Evolutionary conservation across 1,140 invertebrate species (phyloP), one percentile per base, ranked within the genome.

Genomic region (Drosophila neocordata): DNA sequence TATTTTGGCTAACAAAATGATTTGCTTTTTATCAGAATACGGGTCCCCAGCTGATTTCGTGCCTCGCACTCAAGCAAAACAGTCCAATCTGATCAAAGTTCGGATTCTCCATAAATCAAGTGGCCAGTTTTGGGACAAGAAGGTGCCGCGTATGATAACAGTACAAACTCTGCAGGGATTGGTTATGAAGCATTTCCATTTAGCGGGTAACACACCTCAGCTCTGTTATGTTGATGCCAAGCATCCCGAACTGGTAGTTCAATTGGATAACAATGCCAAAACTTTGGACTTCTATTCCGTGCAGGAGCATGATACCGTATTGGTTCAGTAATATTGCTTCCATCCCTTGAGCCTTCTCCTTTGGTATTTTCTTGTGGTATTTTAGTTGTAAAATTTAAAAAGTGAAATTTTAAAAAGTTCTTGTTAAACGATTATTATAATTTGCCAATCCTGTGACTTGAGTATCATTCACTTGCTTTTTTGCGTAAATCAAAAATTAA

Each of bases 281-380:
- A 94, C 96, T 76, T 91, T 98, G 31, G 94, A 94, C 67, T 97
- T 95, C 92, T 98, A 96, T 92, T 97, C 96, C 0, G 92, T 98
- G 35, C 95, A 97, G 93, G 94, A 96, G 80, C 95, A 95, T 61
- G 96, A 98, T 92, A 95, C 93, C 59, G 95, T 98, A 81, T 90
- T 94, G 65, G 94, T 96, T 4, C 68, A 88, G 38, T 84, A 65
- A 67, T 59, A 52, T 9, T 12, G 53, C 13, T 37, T 20, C n/a
- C 52, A 31, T 1, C 13, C n/a, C 24, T 9, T 11, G 2, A 2
- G 1, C 18, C 22, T 7, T 22, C 13, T 59, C 20, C 57, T 38
- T 35, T 18, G 20, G 56, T 27, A 27, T 53, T 31, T 52, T n/a
- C 52, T 60, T 75, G 63, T 65, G 56, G 73, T 87, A 82, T 81